phyloP scores from a whole-genome alignment of 2,888 invertebrate species.

The Drosophila infuscata region DNA sequence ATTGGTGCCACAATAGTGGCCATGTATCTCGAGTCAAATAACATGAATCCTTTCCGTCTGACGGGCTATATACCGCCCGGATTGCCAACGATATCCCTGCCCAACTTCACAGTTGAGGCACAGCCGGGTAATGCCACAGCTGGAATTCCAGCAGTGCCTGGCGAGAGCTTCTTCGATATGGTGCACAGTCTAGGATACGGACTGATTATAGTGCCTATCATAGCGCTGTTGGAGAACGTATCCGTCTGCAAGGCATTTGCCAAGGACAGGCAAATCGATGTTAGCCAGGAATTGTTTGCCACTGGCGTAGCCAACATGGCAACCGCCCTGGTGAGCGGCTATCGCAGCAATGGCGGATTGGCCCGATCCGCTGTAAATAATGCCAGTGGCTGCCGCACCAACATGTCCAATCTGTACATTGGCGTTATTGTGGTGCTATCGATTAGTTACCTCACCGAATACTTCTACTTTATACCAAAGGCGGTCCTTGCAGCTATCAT shows the following conservation, averaged over 20 bases:
- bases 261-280: conserved; percentile 92
- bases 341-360: conserved; percentile 92
- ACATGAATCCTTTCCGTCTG: conserved; percentile 86
- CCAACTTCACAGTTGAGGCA: conserved; percentile 88
- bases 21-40: conserved; percentile 87
- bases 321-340: conserved; percentile 93
- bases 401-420: conserved; percentile 92
- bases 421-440: conserved; percentile 93
- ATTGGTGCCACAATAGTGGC: conserved; percentile 89
- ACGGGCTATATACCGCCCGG: conserved; percentile 92
- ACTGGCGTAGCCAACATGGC: conserved; percentile 91
- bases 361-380: conserved; percentile 94
- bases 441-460: conserved; percentile 93
- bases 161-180: conserved; percentile 88
- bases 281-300: conserved; percentile 95
- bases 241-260: conserved; percentile 87
- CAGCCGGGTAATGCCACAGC: conserved; percentile 71
- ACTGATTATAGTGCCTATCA: conserved; percentile 92
- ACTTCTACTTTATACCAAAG: conserved; percentile 94
- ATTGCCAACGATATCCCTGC: conserved; percentile 88
- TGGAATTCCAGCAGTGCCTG: conserved; percentile 64
- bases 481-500: conserved; percentile 94
- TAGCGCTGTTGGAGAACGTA: conserved; percentile 95
- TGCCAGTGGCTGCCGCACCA: conserved; percentile 94
- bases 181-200: conserved; percentile 92